Evolutionary conservation across 1,140 invertebrate species (phyloP), one percentile per base, ranked within the genome.

Genomic region (Chionoecetes opilio): DNA sequence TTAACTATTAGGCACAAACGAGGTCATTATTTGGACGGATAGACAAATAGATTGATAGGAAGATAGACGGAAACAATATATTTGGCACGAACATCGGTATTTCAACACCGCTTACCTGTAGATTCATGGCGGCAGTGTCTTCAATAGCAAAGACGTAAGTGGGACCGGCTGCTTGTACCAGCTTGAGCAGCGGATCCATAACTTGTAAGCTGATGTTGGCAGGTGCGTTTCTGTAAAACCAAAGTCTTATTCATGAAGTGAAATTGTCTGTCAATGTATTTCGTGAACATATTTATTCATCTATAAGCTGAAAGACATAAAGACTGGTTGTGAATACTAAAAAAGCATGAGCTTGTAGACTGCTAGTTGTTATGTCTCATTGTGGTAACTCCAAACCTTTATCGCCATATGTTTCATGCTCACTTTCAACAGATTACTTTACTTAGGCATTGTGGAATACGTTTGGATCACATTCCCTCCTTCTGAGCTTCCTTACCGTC

Each of bases 91-190:
- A n/a, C 26, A 26, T 75, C n/a, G n/a, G 29, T n/a, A n/a, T n/a
- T n/a, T n/a, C n/a, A n/a, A 29, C 21, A 32, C 9, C 21, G 5
- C 92, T 63, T 0, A 86, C 86, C 92, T 93, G 92, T n/a, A 94
- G 93, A 63, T 90, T 90, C 93, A 94, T 94, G 34, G 85, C 46
- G n/a, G 87, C 88, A 0, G 93, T 94, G 87, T 94, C 75, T 37
- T 94, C 93, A 35, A 94, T 87, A 26, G 90, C 93, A 26, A 94
- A 90, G 32, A 94, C 93, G n/a, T 82, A 94, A 11, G 53, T 31
- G 8, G 87, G 93, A 32, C 82, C 41, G 6, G 82, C 32, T 29
- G 75, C 41, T 37, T 90, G 93, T n/a, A 94, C 63, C 32, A 94
- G 90, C 32, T 75, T 94, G 21, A 94, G 6, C 32, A 82, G 31